These are phyloP conservation scores for Brachyptera putata DNA, from an alignment of 2,888 invertebrate genomes.

Conservation along the genomic window DNA sequence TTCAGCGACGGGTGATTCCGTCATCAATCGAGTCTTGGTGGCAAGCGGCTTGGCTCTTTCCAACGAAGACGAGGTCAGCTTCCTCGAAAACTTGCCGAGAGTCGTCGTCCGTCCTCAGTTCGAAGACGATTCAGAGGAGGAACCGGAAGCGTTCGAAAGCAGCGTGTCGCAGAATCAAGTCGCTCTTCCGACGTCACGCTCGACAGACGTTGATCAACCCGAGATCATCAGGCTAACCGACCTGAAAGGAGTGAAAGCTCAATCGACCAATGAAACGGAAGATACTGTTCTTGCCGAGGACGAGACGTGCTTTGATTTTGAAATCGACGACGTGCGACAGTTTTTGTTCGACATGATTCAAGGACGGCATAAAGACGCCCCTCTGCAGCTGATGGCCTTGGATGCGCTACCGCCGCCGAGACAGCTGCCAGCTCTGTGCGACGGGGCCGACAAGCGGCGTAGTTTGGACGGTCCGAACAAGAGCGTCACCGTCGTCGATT, in stretches of 20 bases:
- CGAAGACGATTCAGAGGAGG: background rate
- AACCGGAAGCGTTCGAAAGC: background rate
- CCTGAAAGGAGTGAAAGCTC: background rate
- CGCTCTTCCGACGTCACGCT: too few relatives aligned
- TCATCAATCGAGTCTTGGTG: conserved; percentile 51
- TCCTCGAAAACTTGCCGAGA: background rate
- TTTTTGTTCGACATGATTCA: background rate
- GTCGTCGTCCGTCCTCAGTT: background rate
- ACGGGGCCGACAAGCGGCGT: too few relatives aligned
- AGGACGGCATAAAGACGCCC: background rate
- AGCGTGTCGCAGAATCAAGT: too few relatives aligned
- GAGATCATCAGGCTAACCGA: background rate
- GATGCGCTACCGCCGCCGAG: background rate
- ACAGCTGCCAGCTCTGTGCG: too few relatives aligned
- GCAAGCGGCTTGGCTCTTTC: conserved; percentile 49
- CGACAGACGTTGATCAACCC: too few relatives aligned
- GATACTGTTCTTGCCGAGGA: background rate
- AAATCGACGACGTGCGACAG: background rate
- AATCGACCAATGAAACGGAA: background rate
- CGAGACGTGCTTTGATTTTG: background rate
- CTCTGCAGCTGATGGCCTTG: background rate
- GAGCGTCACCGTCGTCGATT: background rate
- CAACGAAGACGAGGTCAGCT: conserved; percentile 31
- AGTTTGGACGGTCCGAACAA: too few relatives aligned
- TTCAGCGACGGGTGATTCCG: conserved; percentile 43